These are phyloP conservation scores for Atrina japonica DNA, from an alignment of 2,888 invertebrate genomes.

Conservation along the genomic window DNA sequence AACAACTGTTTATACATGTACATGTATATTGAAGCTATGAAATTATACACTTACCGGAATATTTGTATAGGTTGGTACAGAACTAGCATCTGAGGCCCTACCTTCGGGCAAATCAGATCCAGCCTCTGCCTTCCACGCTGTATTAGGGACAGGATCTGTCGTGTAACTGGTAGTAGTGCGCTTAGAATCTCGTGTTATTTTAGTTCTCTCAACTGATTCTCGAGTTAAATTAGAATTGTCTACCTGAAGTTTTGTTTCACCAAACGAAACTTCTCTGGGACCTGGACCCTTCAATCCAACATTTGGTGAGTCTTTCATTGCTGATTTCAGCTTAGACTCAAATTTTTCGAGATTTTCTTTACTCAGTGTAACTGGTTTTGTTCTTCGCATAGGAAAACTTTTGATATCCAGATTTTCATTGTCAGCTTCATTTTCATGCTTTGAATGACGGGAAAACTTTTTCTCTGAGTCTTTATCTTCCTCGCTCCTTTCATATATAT, in stretches of 20 bases:
- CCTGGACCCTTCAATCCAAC: slow-evolving; percentile 19
- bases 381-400: slow-evolving; percentile 18
- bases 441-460: slow-evolving; percentile 21
- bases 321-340: slow-evolving; percentile 43
- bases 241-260: slow-evolving; percentile 44
- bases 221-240: slow-evolving; percentile 26
- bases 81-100: slow-evolving; percentile 71
- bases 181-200: slow-evolving; percentile 58
- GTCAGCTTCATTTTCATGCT: not conserved
- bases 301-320: slow-evolving; percentile 37
- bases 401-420: slow-evolving; percentile 8
- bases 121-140: slow-evolving; percentile 66
- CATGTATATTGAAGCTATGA: no score
- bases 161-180: slow-evolving; percentile 51
- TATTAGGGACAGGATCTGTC: slow-evolving; percentile 57
- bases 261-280: slow-evolving; percentile 65
- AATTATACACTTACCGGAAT: slow-evolving; percentile 60
- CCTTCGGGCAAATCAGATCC: slow-evolving; percentile 69
- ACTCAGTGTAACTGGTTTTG: slow-evolving; percentile 35
- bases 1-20: no score
- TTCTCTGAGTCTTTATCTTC: slow-evolving; percentile 62
- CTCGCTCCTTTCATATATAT: slow-evolving; percentile 76
- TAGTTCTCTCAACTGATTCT: slow-evolving; percentile 30
- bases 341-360: slow-evolving; percentile 41
- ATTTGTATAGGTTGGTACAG: slow-evolving; percentile 74